Conservation (phyloP, 2,797 vertebrate genomes). For the Xiphorhynchus erythropygius region DNA sequence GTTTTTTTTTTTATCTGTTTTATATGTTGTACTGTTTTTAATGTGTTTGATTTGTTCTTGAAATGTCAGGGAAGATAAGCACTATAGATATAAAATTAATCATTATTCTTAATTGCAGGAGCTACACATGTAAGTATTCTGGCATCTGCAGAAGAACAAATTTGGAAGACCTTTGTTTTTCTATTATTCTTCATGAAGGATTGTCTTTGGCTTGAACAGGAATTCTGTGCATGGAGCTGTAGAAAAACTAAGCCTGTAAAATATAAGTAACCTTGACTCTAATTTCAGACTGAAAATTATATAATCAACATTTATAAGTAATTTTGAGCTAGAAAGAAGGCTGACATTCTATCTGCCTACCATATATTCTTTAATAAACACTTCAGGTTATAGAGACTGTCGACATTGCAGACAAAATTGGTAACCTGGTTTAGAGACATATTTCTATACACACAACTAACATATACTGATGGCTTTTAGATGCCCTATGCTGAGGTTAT, state of each 20-base stretch:
- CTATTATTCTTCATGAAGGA: neutral
- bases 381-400: neutral
- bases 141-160: neutral
- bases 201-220: neutral
- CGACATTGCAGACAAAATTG: neutral
- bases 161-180: neutral
- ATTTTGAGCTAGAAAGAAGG: neutral
- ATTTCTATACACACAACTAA: neutral
- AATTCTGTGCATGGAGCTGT: neutral
- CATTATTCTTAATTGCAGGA: neutral
- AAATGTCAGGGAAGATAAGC: neutral
- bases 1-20: neutral
- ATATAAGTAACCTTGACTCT: neutral
- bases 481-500: neutral
- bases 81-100: conserved; percentile 21
- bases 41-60: neutral
- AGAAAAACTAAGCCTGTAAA: neutral
- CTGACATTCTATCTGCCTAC: neutral
- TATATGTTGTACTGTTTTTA: conserved; percentile 21
- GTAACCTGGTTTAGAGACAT: neutral
- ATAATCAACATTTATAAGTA: neutral
- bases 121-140: neutral
- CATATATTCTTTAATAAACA: neutral
- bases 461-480: neutral
- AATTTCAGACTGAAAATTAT: neutral